A percentile compares a stretch with the other conserved stretches of the same genome.
phyloP scores from a whole-genome alignment of 2,797 vertebrate genomes.

The Sylvia borin region DNA sequence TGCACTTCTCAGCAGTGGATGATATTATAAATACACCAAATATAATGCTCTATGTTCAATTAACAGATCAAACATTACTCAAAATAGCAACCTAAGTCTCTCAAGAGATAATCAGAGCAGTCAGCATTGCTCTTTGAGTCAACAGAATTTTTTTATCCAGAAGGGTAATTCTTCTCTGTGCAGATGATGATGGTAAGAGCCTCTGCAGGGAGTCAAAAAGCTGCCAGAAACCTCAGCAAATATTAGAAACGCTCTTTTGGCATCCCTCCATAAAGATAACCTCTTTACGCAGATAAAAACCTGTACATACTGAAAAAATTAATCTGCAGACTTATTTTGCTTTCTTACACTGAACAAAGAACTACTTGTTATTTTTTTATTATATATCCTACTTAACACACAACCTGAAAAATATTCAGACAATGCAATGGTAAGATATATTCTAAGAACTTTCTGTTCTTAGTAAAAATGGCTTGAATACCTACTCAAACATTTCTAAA shows the following conservation, averaged over 20 bases:
- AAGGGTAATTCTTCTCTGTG: background rate
- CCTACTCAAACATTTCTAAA: background rate
- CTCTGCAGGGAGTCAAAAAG: background rate
- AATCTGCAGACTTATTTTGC: background rate
- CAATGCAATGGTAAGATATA: background rate
- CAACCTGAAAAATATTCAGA: background rate
- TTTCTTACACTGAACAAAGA: background rate
- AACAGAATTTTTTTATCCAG: background rate
- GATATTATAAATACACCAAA: background rate
- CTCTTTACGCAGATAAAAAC: background rate
- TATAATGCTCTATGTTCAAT: background rate
- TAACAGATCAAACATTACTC: background rate
- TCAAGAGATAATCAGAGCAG: background rate
- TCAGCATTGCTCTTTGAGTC: background rate
- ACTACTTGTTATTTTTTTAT: background rate
- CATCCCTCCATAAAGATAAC: background rate
- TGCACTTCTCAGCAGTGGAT: background rate
- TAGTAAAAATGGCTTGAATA: background rate
- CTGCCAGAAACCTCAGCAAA: background rate
- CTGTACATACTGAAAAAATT: background rate
- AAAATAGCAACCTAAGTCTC: background rate
- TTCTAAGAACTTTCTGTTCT: background rate
- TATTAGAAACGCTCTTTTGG: background rate
- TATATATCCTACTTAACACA: background rate
- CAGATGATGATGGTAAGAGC: background rate